Base-by-base conservation (phyloP, 2,113 vertebrate species). In the Clarias macrocephalus region DNA sequence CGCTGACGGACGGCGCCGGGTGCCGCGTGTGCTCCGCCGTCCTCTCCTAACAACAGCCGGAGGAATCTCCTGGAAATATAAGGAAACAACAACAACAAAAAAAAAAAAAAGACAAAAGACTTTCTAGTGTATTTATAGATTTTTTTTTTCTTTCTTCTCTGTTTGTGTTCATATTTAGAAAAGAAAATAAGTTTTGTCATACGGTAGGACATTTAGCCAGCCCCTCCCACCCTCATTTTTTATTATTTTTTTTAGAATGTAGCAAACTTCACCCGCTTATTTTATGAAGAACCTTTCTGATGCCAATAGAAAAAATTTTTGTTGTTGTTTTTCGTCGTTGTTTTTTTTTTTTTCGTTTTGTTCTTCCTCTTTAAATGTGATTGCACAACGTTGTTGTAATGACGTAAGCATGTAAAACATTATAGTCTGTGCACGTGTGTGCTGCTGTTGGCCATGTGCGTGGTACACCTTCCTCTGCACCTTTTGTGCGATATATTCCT, bases 241-340 rank as follows among this genome's bases (percentile, higher is more conserved):
- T 16, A n/a, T n/a, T n/a, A n/a, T n/a, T 73, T 48, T 94, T 94
- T 83, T 94, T 96, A 97, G 96, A 96, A 96, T 97, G 97, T 98
- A 97, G 97, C 97, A 95, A 93, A 94, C 92, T 93, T 94, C 94
- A 95, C 94, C 94, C 87, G 89, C 93, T 96, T 94, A 95, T 95
- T 95, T 94, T 90, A 94, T 92, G 94, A 96, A 92, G 91, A 91
- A 84, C 93, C 93, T 94, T 94, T 92, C 91, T 23, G 94, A 97
- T 96, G 96, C 97, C 97, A 96, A 96, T 96, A 97, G 96, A 97
- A 37, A 37, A n/a, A n/a, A n/a, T n/a, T n/a, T n/a, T n/a, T n/a
- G n/a, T n/a, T n/a, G n/a, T 37, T 37, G 33, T 37, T 37, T 37
- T 37, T 37, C 33, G 33, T 37, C 33, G 33, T 37, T 37, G 33